phyloP scores from a whole-genome alignment of 2,888 invertebrate species.

The Strigamia crassipes region DNA sequence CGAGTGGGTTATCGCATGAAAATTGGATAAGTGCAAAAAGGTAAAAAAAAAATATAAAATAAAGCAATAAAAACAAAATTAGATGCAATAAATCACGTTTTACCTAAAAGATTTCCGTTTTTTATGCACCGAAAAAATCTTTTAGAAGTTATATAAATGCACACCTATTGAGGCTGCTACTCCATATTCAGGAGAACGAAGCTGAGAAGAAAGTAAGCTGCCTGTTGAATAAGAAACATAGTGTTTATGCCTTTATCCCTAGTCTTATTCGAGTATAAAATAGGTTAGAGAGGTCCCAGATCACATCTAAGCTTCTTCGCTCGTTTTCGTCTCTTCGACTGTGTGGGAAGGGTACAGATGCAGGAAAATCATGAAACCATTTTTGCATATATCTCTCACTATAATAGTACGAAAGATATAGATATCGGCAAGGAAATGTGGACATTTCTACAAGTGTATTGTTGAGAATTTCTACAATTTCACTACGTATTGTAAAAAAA shows the following conservation, averaged over 20 bases:
- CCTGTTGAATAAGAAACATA: conserved; percentile 40
- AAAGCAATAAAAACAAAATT: not conserved
- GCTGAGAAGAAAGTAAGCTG: not conserved
- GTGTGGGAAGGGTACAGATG: conserved; percentile 36
- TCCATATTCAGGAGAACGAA: conserved; percentile 19
- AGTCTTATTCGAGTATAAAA: conserved; percentile 40
- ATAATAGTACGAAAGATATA: not conserved
- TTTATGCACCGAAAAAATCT: too few relatives aligned
- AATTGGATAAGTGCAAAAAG: not conserved
- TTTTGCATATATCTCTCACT: conserved; percentile 5
- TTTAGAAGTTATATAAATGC: not conserved
- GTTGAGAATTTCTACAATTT: too few relatives aligned
- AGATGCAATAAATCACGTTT: too few relatives aligned
- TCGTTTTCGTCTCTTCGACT: conserved; percentile 8
- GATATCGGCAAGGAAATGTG: not conserved
- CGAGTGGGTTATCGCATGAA: not conserved
- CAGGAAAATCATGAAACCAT: conserved; percentile 37
- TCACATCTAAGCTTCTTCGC: conserved; percentile 23
- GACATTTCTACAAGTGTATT: too few relatives aligned
- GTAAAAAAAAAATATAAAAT: not conserved
- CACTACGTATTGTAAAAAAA: too few relatives aligned
- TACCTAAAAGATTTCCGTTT: too few relatives aligned
- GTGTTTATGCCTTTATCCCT: conserved; percentile 40
- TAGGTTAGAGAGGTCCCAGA: conserved; percentile 42
- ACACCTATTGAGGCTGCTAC: conserved; percentile 13